Conservation (phyloP, 2,113 vertebrate species). For the Labrus mixtus region DNA sequence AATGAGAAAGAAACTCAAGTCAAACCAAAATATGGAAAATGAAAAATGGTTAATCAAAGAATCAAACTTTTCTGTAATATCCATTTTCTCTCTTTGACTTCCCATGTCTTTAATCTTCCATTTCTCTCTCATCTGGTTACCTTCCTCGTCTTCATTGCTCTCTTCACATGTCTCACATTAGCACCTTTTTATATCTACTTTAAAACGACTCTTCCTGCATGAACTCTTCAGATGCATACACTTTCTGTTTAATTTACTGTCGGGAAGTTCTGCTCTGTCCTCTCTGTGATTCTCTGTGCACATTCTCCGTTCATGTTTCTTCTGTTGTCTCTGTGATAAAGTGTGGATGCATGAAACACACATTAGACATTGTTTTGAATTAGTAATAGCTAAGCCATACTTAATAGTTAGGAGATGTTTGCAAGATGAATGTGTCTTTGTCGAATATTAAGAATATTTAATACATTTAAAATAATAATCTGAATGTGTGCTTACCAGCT, state of each 20-base stretch:
- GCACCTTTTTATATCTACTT: neutral
- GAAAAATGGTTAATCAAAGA: too few species aligned
- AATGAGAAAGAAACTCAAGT: too few species aligned
- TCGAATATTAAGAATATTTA: constrained; percentile 13
- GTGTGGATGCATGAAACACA: constrained; percentile 21
- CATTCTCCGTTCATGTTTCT: constrained; percentile 24
- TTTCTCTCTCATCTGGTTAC: neutral
- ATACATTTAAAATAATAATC: neutral
- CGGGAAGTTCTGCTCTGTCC: constrained; percentile 25
- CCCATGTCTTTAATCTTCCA: neutral
- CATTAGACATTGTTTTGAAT: neutral
- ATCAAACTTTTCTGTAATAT: neutral
- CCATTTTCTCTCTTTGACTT: neutral
- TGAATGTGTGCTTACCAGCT: neutral
- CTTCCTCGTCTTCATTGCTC: neutral
- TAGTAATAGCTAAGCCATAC: neutral
- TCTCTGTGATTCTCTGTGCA: constrained; percentile 6
- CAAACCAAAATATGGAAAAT: too few species aligned
- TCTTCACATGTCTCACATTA: neutral
- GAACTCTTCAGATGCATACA: constrained; percentile 17
- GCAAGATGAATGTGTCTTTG: constrained; percentile 25
- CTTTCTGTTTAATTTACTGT: constrained; percentile 24
- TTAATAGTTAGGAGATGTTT: neutral
- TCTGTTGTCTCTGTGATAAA: constrained; percentile 31
- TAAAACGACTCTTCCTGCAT: constrained; percentile 16